phyloP scores from a whole-genome alignment of 2,113 vertebrate species.

The Phyllopteryx taeniolatus region DNA sequence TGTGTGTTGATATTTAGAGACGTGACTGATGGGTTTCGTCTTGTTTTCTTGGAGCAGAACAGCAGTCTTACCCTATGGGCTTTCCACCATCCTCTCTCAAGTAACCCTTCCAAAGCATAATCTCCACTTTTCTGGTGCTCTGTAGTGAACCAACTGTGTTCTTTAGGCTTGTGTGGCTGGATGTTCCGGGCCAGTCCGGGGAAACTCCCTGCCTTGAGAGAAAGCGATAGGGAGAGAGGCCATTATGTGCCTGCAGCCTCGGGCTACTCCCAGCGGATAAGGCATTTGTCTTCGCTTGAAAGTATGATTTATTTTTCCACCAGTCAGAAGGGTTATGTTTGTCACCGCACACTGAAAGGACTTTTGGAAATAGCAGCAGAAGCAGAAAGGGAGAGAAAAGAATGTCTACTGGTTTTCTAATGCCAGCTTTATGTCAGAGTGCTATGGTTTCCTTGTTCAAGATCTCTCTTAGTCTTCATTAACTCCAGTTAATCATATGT shows the following conservation, averaged over 20 bases:
- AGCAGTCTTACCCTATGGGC: conserved; percentile 14
- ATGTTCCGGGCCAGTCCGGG: conserved; percentile 41
- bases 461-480: conserved; percentile 66
- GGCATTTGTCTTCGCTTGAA: conserved; percentile 75
- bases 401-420: conserved; percentile 29
- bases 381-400: conserved; percentile 41
- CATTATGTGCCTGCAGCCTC: conserved; percentile 67
- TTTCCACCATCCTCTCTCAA: background rate
- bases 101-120: conserved; percentile 20
- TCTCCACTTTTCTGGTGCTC: conserved; percentile 10
- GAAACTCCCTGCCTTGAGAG: conserved; percentile 64
- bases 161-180: conserved; percentile 43
- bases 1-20: conserved; percentile 41
- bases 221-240: conserved; percentile 43
- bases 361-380: conserved; percentile 64
- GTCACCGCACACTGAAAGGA: conserved; percentile 65
- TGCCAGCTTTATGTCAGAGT: conserved; percentile 38
- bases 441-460: conserved; percentile 53
- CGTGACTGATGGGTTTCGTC: conserved; percentile 24
- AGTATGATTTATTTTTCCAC: conserved; percentile 75
- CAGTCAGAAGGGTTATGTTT: conserved; percentile 70
- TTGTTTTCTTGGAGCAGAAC: conserved; percentile 23
- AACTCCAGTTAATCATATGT: conserved; percentile 62
- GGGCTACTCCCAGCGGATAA: conserved; percentile 66
- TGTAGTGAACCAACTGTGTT: conserved; percentile 22